Evolutionary conservation across 2,113 vertebrate species (phyloP), one percentile per base, ranked within the genome.

Genomic region (Dinomys branickii): DNA sequence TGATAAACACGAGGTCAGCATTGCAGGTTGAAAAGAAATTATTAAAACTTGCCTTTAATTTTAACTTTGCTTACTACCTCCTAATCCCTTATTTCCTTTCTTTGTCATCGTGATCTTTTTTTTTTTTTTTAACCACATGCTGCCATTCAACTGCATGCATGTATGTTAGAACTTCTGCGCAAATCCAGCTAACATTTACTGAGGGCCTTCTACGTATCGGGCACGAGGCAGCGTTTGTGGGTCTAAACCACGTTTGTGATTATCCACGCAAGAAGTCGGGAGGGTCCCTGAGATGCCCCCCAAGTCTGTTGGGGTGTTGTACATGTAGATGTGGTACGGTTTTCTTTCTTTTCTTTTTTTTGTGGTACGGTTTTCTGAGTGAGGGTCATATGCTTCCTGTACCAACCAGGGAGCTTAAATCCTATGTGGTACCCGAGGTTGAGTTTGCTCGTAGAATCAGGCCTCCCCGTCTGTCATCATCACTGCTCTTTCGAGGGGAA

Each of bases 21-120:
- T 81, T 9, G 56, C 44, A 83, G 33, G 54, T 84, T 96, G 58
- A 96, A 84, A 95, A 78, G 30, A 73, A 44, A 26, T 9, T 47
- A 91, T 65, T 52, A 67, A 85, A 69, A 78, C 24, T 22, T 1
- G 12, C 35, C 63, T 92, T n/a, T 82, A 78, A 63, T 84, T 91
- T 96, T 93, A 96, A 91, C 80, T 91, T 88, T 33, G 80, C 28
- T 59, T 22, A 17, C 67, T 61, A 65, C 9, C 3, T 33, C 84
- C n/a, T 54, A 71, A 95, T 92, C 63, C 59, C 28, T 90, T 69
- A 22, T 52, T 58, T 71, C 47, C 28, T 86, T 54, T 65, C 50
- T 85, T 65, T 85, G 50, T 93, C 69, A 80, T 30, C 17, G 4
- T n/a, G 73, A 81, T 88, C 3, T 3, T 30, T 19, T 35, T 67